Base-by-base conservation (phyloP, 2,113 vertebrate genomes). In the Callorhinus ursinus region DNA sequence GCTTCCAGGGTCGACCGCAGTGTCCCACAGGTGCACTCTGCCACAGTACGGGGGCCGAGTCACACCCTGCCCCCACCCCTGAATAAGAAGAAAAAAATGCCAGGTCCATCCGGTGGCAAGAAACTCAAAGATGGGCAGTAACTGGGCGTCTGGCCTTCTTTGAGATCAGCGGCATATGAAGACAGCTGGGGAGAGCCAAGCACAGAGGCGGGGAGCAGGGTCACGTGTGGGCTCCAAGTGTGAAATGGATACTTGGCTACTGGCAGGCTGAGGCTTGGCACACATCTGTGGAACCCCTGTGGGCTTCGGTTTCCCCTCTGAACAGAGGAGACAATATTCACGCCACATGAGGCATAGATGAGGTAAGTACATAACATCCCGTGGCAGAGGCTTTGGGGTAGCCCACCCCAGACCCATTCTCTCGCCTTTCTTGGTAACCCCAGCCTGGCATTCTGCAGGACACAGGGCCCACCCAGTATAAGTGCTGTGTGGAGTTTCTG, bases 201-300 rank as follows among this genome's bases (percentile, higher is more conserved):
- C 18, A 3, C 10, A 21, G 31, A 42, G 24, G 39, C 33, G 7
- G 0, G 1, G 33, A 49, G 5, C 36, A 69, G 31, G 21, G 42
- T 39, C 79, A 36, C 15, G 1, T 12, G 53, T 11, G 46, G 85
- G 7, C 46, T 77, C 42, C 3, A 5, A 88, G 31, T 13, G 39
- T 13, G 42, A 28, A 16, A 12, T 2, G 63, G 39, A 5, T 1
- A 5, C 77, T 33, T 5, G 0, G 57, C 24, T 2, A 0, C 69
- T 1, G 39, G 4, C 16, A 36, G 53, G 28, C 33, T 3, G 39
- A 49, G 39, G 13, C 67, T 61, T 77, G 22, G 14, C 12, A 1
- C 21, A 3, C 2, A 1, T 8, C 19, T 2, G 0, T 0, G 28
- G 51, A 76, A 4, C 0, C n/a, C 39, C 22, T 16, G 46, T 13